A percentile compares a stretch with the other conserved stretches of the same genome.
These are phyloP conservation scores for Oligia strigilis DNA, from an alignment of 2,888 invertebrate species.

Conservation along the genomic window DNA sequence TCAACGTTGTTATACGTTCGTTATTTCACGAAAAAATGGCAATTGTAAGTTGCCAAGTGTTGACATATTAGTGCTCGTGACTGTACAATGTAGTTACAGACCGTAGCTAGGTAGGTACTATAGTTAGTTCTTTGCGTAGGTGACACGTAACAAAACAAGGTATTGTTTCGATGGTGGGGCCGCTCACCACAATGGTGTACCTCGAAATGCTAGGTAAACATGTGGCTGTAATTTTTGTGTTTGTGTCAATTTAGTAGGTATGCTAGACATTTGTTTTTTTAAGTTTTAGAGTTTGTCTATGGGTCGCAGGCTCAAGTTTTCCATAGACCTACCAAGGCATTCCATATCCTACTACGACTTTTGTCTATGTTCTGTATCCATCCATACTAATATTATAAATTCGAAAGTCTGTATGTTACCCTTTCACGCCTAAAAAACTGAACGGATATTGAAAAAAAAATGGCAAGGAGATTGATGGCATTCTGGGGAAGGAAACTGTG, in stretches of 20 bases:
- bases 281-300: not conserved
- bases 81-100: not conserved
- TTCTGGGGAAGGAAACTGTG: not conserved
- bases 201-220: constrained; percentile 51
- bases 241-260: constrained; percentile 1
- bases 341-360: not conserved
- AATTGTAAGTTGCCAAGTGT: too few species aligned
- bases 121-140: constrained; percentile 21
- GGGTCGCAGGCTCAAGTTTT: not conserved
- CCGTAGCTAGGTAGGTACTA: not conserved
- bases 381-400: not conserved
- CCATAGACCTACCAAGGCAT: too few species aligned
- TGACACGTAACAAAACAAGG: constrained; percentile 44
- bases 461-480: not conserved
- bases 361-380: not conserved
- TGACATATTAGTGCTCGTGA: too few species aligned
- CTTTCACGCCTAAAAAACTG: not conserved
- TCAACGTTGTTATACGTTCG: too few species aligned
- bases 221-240: constrained; percentile 1
- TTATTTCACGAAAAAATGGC: too few species aligned
- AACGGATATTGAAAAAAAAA: not conserved
- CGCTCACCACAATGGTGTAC: constrained; percentile 47
- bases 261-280: not conserved
- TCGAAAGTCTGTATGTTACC: not conserved
- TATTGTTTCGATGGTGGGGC: constrained; percentile 41